Evolutionary conservation across 2,888 invertebrate species (phyloP), one percentile per base, ranked within the genome.

Genomic region (Orthosia gracilis): DNA sequence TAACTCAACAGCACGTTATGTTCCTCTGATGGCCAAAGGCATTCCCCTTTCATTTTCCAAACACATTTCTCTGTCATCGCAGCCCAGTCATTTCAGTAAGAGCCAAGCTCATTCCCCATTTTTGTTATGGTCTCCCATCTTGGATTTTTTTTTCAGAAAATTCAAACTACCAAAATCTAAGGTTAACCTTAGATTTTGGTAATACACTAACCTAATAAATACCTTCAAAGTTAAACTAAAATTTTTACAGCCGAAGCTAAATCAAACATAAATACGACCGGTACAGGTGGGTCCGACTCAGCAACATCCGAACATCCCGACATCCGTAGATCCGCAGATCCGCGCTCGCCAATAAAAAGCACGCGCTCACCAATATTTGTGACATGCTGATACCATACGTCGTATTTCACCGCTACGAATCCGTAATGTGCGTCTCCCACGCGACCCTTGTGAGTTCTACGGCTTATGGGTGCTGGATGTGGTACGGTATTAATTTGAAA

Each of bases 321-420:
- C 49, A 80, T 26, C 76, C 26, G 31, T 13, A 26, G 52, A 78
- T 57, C 80, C 40, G 45, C 21, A 82, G 52, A 83, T 68, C 72
- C 74, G 26, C n/a, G 72, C 68, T 84, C 81, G 76, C 85, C 90
- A 90, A 92, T 91, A 94, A 94, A 94, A 94, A 91, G 88, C 92
- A 92, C 91, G 90, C 91, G 88, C 70, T 87, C 91, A 89, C 89
- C 91, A 92, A 93, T 92, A 93, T 92, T 90, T 93, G 92, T 91
- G 92, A 91, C 91, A 91, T 88, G 90, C 91, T 91, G 94, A 92
- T 92, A 91, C 91, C 87, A 89, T 86, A 83, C 84, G 89, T 85
- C 90, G 92, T 94, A 92, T 93, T 92, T 93, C 88, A 93, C 93
- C 87, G 87, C 89, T 85, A 83, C 89, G 91, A 89, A 90, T 91